Percentiles rank a stretch among this genome's conserved stretches.
Evolutionary conservation across 2,888 invertebrate genomes (phyloP).

Genomic region (Thyatira batis): DNA sequence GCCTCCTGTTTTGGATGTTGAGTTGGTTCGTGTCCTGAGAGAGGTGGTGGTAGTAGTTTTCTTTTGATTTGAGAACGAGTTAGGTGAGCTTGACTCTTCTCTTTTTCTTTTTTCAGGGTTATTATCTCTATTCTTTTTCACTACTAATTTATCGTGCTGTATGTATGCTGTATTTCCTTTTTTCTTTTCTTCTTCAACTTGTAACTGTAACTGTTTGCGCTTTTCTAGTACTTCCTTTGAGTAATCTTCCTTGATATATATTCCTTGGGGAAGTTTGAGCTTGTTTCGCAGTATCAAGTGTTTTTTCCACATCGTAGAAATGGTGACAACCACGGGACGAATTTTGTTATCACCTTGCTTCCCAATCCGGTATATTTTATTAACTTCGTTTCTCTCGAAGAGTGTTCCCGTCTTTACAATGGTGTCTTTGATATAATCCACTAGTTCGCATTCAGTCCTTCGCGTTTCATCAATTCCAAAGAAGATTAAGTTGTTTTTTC

Average conservation of each 20-base stretch:
- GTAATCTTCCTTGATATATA: constrained; percentile 15
- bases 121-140: too few relatives aligned
- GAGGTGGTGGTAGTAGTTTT: too few relatives aligned
- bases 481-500: too few relatives aligned
- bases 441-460: constrained; percentile 5
- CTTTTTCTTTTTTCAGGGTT: too few relatives aligned
- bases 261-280: constrained; percentile 8
- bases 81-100: too few relatives aligned
- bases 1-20: too few relatives aligned
- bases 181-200: constrained; percentile 6
- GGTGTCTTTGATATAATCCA: constrained; percentile 11
- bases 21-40: too few relatives aligned
- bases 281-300: constrained; percentile 8
- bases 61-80: too few relatives aligned
- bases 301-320: constrained; percentile 3
- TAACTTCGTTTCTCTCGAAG: constrained; percentile 5
- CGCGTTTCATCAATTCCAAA: neutral
- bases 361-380: neutral
- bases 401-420: constrained; percentile 11
- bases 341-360: neutral
- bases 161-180: too few relatives aligned
- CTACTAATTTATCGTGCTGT: too few relatives aligned
- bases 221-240: constrained; percentile 15
- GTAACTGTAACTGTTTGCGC: constrained; percentile 11
- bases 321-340: neutral